phyloP scores from a whole-genome alignment of 2,113 vertebrate species.

The Cinclus mexicanus region DNA sequence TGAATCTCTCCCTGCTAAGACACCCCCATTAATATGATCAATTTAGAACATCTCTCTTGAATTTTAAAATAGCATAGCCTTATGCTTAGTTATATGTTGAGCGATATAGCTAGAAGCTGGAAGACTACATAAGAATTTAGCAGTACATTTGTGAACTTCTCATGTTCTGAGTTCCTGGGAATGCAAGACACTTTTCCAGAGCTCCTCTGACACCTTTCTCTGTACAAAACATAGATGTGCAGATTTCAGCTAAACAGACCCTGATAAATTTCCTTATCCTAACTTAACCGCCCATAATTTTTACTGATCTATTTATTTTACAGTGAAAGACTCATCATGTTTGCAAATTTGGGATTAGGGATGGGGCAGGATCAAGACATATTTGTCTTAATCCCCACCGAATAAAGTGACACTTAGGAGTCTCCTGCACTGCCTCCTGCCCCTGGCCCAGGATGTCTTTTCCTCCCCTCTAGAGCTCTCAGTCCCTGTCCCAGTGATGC shows the following conservation, averaged over 20 bases:
- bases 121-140: neutral
- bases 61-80: neutral
- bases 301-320: neutral
- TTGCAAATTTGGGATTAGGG: neutral
- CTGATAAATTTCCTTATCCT: neutral
- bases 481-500: fast-evolving
- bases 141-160: neutral
- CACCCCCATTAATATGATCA: neutral
- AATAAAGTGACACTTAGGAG: neutral
- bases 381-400: neutral
- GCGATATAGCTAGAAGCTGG: neutral
- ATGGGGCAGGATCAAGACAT: neutral
- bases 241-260: neutral
- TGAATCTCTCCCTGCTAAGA: neutral
- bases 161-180: neutral
- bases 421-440: neutral
- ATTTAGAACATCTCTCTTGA: neutral
- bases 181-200: neutral
- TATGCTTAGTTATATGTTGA: neutral
- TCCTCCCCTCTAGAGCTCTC: fast-evolving
- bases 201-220: neutral
- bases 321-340: neutral
- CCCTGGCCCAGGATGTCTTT: neutral
- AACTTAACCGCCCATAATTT: neutral
- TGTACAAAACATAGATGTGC: neutral